Base-by-base conservation (phyloP, 1,140 invertebrate genomes). In the Drusus annulatus region DNA sequence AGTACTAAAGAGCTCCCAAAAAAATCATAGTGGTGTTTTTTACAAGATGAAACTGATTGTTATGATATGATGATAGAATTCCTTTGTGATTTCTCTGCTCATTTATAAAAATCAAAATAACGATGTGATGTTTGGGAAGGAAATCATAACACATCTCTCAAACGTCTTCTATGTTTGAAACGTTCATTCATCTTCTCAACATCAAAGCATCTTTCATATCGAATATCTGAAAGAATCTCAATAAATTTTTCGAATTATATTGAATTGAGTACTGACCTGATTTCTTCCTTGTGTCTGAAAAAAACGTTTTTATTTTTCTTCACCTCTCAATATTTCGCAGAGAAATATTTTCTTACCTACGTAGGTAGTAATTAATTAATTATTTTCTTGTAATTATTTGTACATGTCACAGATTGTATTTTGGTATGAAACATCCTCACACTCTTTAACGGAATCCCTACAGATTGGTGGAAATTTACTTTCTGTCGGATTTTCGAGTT, bases 71-170 rank as follows among this genome's bases (percentile, higher is more conserved):
- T 45, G 36, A 45, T 45, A 13, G 36, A 45, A 45, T 45, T n/a
- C n/a, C n/a, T 21, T 17, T 56, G 54, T 19, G n/a, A 17, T 56
- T 56, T 56, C n/a, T 19, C 54, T 17, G 2, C 54, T 6, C 21
- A 21, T 56, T 56, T 56, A 56, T 21, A 56, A 56, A 56, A 21
- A 56, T 56, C 54, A 56, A 56, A 56, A 56, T 56, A 56, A 56
- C 21, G 54, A 56, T 21, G 54, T 7, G 54, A 56, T 56, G 54
- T 56, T 56, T 56, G 54, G 21, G n/a, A 21, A 56, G 21, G 21
- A 56, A 56, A 56, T 56, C 54, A 56, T 56, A 56, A 21, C 54
- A 56, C 54, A 56, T 56, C 54, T 56, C 54, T 56, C 54, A 56
- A 21, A 56, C 36, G 36, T 45, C 36, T 45, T 45, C 36, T 13